phyloP scores from a whole-genome alignment of 2,888 invertebrate genomes.

The Monopis laevigella region DNA sequence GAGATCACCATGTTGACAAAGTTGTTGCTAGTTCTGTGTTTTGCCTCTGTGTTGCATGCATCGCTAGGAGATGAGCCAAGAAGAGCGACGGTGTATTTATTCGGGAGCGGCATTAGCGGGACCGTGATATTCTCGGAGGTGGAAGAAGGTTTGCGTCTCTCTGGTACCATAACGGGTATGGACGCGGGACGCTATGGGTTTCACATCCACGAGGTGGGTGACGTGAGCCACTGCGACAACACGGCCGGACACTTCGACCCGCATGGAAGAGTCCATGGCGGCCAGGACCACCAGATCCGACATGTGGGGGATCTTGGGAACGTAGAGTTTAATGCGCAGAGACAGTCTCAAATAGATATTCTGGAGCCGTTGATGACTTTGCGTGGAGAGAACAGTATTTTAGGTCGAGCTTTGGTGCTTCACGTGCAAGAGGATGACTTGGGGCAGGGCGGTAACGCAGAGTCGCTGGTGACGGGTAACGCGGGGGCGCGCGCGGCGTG shows the following conservation, averaged over 20 bases:
- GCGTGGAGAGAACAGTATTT: conserved; percentile 41
- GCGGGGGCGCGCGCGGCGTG: conserved; percentile 59
- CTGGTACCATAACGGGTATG: conserved; percentile 63
- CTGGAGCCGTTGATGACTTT: conserved; percentile 41
- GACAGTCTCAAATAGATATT: too few relatives aligned
- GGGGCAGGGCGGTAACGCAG: conserved; percentile 40
- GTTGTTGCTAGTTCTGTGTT: too few relatives aligned
- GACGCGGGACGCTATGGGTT: conserved; percentile 67
- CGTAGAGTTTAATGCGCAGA: conserved; percentile 62
- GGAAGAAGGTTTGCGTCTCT: conserved; percentile 48
- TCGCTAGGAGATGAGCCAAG: too few relatives aligned
- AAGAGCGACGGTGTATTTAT: too few relatives aligned
- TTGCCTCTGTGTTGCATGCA: too few relatives aligned
- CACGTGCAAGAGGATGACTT: conserved; percentile 53
- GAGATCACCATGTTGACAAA: too few relatives aligned
- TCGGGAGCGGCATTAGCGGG: too few relatives aligned
- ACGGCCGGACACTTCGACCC: conserved; percentile 78
- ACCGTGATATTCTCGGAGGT: conserved; percentile 66
- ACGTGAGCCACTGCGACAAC: conserved; percentile 58
- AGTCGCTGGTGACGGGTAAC: conserved; percentile 53
- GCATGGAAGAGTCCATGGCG: conserved; percentile 68
- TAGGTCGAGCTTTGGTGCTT: conserved; percentile 55
- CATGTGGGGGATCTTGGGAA: conserved; percentile 83
- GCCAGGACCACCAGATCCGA: conserved; percentile 60
- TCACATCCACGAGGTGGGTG: conserved; percentile 71